Base-by-base conservation (phyloP, 2,797 vertebrate genomes). In the Catamblyrhynchus diadema region DNA sequence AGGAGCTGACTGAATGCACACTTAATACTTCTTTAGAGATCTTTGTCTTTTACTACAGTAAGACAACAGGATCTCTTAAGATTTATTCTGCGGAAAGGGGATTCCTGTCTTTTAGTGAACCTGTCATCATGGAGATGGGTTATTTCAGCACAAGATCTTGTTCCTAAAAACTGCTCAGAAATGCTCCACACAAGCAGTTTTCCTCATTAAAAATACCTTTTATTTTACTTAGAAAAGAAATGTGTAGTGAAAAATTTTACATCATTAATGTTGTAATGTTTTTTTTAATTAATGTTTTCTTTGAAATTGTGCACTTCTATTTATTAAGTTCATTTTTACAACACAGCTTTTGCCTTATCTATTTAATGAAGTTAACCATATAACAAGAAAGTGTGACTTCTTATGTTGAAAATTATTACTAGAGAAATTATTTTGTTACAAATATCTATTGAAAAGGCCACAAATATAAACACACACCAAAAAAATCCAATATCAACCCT, bases 201-300 rank as follows among this genome's bases (percentile, higher is more conserved):
- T 42, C 6, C 6, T 8, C 8, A 17, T 23, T 81, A 60, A 25
- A 66, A 77, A 64, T 41, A 22, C 0, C 10, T 83, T 72, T 82
- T 62, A 14, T 67, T 81, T 82, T 67, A 15, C 44, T 80, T 64
- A 18, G 61, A 60, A 83, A 64, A 71, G 1, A 77, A 64, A 81
- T 18, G 2, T 39, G 35, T 28, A 39, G 12, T 4, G 30, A 57
- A 67, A 81, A 56, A 22, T 6, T 1, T 39, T 21, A 10, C 19
- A 57, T 45, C 1, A 32, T 88, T 70, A 83, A 35, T 70, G 14
- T 51, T 56, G 6, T 12, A 74, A 48, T 74, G 30, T 47, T 94
- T 80, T 56, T 77, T 86, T 90, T 88, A 90, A 83, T 81, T 81
- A 93, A 77, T 48, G 24, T 42, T 91, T 80, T 70, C 25, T 77